phyloP scores from a whole-genome alignment of 2,888 invertebrate genomes.

The Pherbina coryleti region DNA sequence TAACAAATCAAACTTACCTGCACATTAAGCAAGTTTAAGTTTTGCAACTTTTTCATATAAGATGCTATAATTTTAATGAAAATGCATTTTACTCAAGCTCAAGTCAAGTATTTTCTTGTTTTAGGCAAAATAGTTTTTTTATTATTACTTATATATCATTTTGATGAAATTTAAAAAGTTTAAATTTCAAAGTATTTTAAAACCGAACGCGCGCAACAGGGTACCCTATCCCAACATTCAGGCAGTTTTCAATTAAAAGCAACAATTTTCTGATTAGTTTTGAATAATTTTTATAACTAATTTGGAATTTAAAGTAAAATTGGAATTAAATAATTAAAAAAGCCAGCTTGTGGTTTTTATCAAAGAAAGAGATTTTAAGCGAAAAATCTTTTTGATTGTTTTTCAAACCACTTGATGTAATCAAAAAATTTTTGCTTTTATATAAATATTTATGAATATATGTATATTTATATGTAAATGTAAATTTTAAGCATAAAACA shows the following conservation, averaged over 20 bases:
- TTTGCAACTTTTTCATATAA: not conserved
- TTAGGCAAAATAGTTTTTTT: not conserved
- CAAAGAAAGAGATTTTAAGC: conserved; percentile 69
- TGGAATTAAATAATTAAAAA: conserved; percentile 17
- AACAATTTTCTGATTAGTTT: conserved; percentile 62
- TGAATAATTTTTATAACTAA: not conserved
- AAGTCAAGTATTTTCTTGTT: conserved; percentile 60
- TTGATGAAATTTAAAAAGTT: conserved; percentile 36
- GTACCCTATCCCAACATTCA: conserved; percentile 99
- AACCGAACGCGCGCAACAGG: conserved; percentile 74
- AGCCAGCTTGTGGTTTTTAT: conserved; percentile 42
- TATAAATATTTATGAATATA: conserved; percentile 48
- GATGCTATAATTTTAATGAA: not conserved
- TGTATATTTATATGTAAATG: conserved; percentile 36
- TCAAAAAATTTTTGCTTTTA: conserved; percentile 67
- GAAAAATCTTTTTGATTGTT: conserved; percentile 68
- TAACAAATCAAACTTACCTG: conserved; percentile 42
- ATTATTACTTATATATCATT: conserved; percentile 26
- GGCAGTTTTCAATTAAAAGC: conserved; percentile 75
- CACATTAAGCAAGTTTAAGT: not conserved
- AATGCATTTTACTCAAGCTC: conserved; percentile 60
- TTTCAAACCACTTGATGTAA: conserved; percentile 30
- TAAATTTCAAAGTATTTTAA: conserved; percentile 37
- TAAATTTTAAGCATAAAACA: conserved; percentile 30
- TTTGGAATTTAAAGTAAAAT: conserved; percentile 10